These are phyloP conservation scores for Eupithecia subfuscata DNA, from an alignment of 2,888 invertebrate species.

Conservation along the genomic window DNA sequence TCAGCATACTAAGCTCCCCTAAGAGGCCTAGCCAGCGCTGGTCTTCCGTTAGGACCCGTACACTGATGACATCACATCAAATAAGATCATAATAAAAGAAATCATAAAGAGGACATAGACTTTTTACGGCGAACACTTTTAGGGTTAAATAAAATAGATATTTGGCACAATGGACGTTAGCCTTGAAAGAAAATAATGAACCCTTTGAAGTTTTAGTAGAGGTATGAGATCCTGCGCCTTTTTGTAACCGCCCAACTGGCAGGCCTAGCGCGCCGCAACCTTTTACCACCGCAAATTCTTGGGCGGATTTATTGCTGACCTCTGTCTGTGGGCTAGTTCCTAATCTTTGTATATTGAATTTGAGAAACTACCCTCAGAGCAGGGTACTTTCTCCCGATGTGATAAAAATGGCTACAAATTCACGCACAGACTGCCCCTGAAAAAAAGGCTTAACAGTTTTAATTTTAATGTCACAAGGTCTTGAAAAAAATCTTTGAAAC, in stretches of 20 bases:
- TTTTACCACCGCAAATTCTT: conserved; percentile 2
- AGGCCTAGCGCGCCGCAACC: too few relatives aligned
- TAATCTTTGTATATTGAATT: neutral
- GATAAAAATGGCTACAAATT: neutral
- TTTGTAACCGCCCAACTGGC: neutral
- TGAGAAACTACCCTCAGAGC: neutral
- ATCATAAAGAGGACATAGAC: conserved; percentile 55
- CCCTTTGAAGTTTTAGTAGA: conserved; percentile 9
- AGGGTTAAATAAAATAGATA: conserved; percentile 44
- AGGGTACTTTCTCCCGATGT: neutral
- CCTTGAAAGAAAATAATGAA: conserved; percentile 10
- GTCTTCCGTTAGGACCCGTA: too few relatives aligned
- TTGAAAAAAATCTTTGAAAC: too few relatives aligned
- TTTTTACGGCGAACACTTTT: conserved; percentile 51
- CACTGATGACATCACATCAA: too few relatives aligned
- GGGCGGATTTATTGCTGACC: neutral
- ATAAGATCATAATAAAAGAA: conserved; percentile 43
- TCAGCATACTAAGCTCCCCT: too few relatives aligned
- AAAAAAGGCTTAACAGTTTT: neutral
- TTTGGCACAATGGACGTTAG: conserved; percentile 24
- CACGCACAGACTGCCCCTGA: neutral
- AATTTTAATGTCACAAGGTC: too few relatives aligned
- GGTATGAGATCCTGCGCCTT: neutral
- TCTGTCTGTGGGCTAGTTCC: neutral
- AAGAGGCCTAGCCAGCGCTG: too few relatives aligned